Base-by-base conservation (phyloP, 2,797 vertebrate species). In the Scyliorhinus canicula region DNA sequence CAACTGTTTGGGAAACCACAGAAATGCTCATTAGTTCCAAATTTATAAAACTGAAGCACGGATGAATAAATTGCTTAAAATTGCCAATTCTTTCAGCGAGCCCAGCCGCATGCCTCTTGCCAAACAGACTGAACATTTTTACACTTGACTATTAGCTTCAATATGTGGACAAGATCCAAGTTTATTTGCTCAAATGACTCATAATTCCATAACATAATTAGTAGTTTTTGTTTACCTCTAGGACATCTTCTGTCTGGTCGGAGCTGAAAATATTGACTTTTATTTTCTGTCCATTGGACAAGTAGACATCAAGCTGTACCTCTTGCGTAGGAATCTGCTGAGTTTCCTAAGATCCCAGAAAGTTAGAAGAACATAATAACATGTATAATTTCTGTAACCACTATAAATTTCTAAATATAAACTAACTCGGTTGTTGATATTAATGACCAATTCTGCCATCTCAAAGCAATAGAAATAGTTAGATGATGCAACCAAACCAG, bases 301-400 rank as follows among this genome's bases (percentile, higher is more conserved):
- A 98, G 95, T 98, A 97, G 96, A 99, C 98, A 95, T 99, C 99
- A 95, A 99, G 97, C 95, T 98, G 96, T 28, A 98, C 99, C 95
- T 99, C 99, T 96, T 99, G 98, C 0, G 99, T 99, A 95, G 99
- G 99, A 96, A 99, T 98, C 97, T 99, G 98, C 97, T 99, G 99
- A 0, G 99, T 99, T 97, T 99, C 99, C 99, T 99, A 96, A 90
- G 95, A 71, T 52, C 12, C 47, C 67, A 94, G 74, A 94, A 35
- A 16, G 90, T 65, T 67, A 40, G 6, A 94, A 71, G 44, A 63
- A 71, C 47, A 28, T n/a, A n/a, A 82, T 47, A 82, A 82, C 40
- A n/a, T n/a, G n/a, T n/a, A n/a, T n/a, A n/a, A n/a, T n/a, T n/a
- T n/a, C n/a, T n/a, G n/a, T n/a, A n/a, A n/a, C n/a, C n/a, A n/a